Base-by-base conservation (phyloP, 2,797 vertebrate genomes). In the Echeneis naucrates region DNA sequence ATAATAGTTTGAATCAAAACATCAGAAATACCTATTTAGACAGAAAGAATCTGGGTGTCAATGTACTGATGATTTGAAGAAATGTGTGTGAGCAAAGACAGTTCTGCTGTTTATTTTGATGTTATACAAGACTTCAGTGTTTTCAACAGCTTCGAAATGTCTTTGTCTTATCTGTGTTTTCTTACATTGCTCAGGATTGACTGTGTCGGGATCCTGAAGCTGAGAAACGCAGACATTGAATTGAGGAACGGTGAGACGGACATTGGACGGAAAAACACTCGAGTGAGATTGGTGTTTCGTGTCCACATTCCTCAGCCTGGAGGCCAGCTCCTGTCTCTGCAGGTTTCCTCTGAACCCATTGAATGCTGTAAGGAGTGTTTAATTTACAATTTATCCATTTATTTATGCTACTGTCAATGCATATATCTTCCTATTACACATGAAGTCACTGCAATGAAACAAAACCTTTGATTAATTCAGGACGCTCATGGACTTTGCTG, bases 211-310 rank as follows among this genome's bases (percentile, higher is more conserved):
- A 99, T 99, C 88, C 89, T 99, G 87, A 99, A 99, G 88, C 93
- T 99, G 61, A 94, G 97, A 73, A 99, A 99, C 0, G 97, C 98
- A 0, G 98, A 99, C 90, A 99, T 99, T 0, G 98, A 99, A 87
- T 92, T 98, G 77, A 95, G 96, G 75, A 98, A 98, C 63, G 97
- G 97, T 0, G 98, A 99, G 94, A 99, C 98, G 0, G 98, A 99
- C 91, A 97, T 99, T 0, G 98, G 98, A 8, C 90, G 98, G 38
- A 99, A 99, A 93, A 99, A 99, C 92, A 99, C 98, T 0, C 95
- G 98, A 0, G 97, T 99, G 38, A 94, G 98, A 8, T 90, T 99
- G 56, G 97, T 99, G 35, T 99, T 99, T 87, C 95, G 98, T 0
- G 94, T 98, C 21, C 97, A 98, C 72, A 91, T 99, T 63, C 97